A percentile compares a stretch with the other conserved stretches of the same genome.
Conservation (phyloP, 2,113 vertebrate genomes). For the Corythaixoides concolor region DNA sequence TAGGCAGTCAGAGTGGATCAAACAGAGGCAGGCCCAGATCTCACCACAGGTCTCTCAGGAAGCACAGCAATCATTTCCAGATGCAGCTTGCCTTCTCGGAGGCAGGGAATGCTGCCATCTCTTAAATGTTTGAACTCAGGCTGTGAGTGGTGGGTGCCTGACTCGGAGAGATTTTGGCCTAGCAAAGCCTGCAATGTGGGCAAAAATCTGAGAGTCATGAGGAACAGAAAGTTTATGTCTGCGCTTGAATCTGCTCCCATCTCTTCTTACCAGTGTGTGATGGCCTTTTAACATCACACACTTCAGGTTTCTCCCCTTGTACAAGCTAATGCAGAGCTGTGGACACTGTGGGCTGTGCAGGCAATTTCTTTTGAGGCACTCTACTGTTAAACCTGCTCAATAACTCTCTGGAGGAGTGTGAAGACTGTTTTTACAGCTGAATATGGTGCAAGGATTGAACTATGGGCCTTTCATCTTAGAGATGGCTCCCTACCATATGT, state of each 20-base stretch:
- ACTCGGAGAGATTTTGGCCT: not conserved
- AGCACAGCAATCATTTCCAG: not conserved
- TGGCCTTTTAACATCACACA: not conserved
- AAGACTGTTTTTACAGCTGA: conserved; percentile 37
- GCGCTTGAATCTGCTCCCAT: not conserved
- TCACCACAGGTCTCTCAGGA: not conserved
- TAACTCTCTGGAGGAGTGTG: not conserved
- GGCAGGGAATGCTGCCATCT: not conserved
- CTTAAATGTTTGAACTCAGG: not conserved
- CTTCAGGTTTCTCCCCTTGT: not conserved
- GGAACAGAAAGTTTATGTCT: not conserved
- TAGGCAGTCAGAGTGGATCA: not conserved
- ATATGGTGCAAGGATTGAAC: not conserved
- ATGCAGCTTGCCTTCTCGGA: not conserved
- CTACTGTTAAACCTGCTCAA: not conserved
- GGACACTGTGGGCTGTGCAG: not conserved
- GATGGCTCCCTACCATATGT: not conserved
- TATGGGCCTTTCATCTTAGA: not conserved
- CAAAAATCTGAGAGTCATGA: not conserved
- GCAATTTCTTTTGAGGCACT: not conserved
- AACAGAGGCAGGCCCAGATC: not conserved
- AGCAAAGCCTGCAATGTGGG: not conserved
- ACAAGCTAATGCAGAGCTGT: not conserved
- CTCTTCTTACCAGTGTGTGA: not conserved
- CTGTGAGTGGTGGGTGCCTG: not conserved